phyloP scores from a whole-genome alignment of 2,888 invertebrate genomes.

The Pegoplata infirma region DNA sequence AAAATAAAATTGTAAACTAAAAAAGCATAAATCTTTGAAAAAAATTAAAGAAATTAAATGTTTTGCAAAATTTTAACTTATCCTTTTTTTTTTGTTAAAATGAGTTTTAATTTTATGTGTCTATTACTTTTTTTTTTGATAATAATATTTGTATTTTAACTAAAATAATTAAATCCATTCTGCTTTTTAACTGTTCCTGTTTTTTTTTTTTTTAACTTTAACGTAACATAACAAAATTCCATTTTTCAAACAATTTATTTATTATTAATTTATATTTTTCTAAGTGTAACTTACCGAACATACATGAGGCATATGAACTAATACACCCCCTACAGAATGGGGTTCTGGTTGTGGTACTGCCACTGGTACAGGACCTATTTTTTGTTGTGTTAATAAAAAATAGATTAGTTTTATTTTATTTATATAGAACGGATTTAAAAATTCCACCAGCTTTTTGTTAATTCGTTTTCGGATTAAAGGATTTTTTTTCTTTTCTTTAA shows the following conservation, averaged over 20 bases:
- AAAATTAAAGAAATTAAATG: conserved; percentile 8
- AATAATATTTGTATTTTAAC: conserved; percentile 23
- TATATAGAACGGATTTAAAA: background rate
- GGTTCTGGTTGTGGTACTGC: conserved; percentile 83
- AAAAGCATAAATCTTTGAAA: conserved; percentile 10
- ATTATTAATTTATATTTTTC: conserved; percentile 10
- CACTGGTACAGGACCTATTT: conserved; percentile 79
- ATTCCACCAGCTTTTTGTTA: background rate
- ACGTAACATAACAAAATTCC: conserved; percentile 39
- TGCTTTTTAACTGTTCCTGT: conserved; percentile 22
- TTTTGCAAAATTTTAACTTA: conserved; percentile 40
- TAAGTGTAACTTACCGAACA: conserved; percentile 80
- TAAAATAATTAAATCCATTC: conserved; percentile 33
- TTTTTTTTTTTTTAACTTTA: conserved; percentile 46
- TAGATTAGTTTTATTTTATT: background rate
- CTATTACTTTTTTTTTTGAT: conserved; percentile 18
- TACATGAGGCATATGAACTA: conserved; percentile 96
- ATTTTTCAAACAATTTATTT: conserved; percentile 19
- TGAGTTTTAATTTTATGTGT: background rate
- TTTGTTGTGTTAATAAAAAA: conserved; percentile 4
- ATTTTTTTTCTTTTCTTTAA: conserved; percentile 14
- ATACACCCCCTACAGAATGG: conserved; percentile 89
- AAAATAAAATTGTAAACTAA: no score
- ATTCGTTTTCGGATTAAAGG: background rate
- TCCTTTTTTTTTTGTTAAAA: conserved; percentile 27